Percentiles rank a stretch among this genome's conserved stretches.
Conservation (phyloP, 2,888 invertebrate species). For the Andrena bicolor region DNA sequence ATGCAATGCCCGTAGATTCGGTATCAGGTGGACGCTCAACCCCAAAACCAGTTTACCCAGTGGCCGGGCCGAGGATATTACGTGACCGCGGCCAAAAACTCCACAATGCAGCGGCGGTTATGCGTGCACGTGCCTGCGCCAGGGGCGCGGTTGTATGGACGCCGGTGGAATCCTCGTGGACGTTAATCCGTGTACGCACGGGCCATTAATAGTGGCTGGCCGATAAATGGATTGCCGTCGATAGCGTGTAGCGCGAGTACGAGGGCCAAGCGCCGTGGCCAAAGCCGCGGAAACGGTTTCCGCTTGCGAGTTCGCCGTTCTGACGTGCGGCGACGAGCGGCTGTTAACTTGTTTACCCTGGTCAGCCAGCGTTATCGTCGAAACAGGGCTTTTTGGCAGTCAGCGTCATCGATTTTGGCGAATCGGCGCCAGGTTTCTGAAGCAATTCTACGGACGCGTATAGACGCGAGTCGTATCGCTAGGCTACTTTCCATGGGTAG, state of each 20-base stretch:
- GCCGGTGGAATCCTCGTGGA: constrained; percentile 46
- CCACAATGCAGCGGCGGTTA: constrained; percentile 38
- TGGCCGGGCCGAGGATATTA: constrained; percentile 50
- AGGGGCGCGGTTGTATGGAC: not conserved
- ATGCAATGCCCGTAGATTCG: constrained; percentile 46
- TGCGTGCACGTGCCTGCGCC: constrained; percentile 13
- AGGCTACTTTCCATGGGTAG: too few species aligned
- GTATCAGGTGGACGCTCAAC: constrained; percentile 41
- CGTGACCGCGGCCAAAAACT: constrained; percentile 59
- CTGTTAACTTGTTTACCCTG: not conserved
- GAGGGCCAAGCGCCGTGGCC: constrained; percentile 61
- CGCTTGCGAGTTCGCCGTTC: constrained; percentile 14
- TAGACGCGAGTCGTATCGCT: too few species aligned
- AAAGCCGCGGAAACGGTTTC: constrained; percentile 62
- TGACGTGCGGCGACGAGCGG: constrained; percentile 11
- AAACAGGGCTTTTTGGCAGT: not conserved
- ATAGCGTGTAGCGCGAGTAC: constrained; percentile 56
- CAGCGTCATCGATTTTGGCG: not conserved
- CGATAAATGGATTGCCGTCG: constrained; percentile 75
- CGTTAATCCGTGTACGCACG: constrained; percentile 70
- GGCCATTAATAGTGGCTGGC: constrained; percentile 74
- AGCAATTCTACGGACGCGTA: too few species aligned
- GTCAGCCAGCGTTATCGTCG: too few species aligned
- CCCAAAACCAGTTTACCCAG: constrained; percentile 64
- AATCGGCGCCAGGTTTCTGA: too few species aligned